Conservation (phyloP, 2,797 vertebrate genomes). For the Melanogrammus aeglefinus region DNA sequence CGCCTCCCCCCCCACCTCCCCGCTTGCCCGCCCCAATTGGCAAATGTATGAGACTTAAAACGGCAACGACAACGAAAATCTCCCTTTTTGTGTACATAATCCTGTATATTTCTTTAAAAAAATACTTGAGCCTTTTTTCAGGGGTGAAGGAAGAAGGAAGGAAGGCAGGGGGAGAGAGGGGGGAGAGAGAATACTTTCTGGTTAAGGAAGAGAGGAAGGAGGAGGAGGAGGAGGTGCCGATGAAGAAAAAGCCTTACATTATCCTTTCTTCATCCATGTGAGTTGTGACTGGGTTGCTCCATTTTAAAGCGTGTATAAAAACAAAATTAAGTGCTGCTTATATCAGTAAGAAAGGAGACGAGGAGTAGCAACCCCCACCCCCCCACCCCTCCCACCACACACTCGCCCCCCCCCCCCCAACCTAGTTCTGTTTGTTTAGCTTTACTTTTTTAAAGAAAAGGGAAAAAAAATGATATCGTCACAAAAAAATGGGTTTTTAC, state of each 20-base stretch:
- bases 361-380: slow-evolving; percentile 86
- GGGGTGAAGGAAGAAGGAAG: slow-evolving; percentile 65
- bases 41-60: slow-evolving; percentile 71
- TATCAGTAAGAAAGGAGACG: slow-evolving; percentile 92
- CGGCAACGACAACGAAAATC: slow-evolving; percentile 73
- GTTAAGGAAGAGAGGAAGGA: slow-evolving; percentile 60
- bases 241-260: slow-evolving; percentile 99
- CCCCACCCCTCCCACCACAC: slow-evolving; percentile 33
- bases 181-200: neutral
- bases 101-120: slow-evolving; percentile 98
- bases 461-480: slow-evolving; percentile 84
- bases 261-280: slow-evolving; percentile 98
- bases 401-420: slow-evolving; percentile 47
- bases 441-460: slow-evolving; percentile 95
- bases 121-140: slow-evolving; percentile 98
- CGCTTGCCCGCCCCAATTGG: slow-evolving; percentile 40
- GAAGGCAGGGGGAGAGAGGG: neutral
- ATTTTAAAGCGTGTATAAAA: slow-evolving; percentile 86
- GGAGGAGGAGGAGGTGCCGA: slow-evolving; percentile 79
- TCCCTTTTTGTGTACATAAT: slow-evolving; percentile 91
- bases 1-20: neutral
- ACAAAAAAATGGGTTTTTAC: slow-evolving; percentile 83
- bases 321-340: slow-evolving; percentile 97
- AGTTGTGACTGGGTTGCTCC: slow-evolving; percentile 98
- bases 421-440: slow-evolving; percentile 78